phyloP scores from a whole-genome alignment of 1,140 invertebrate genomes.

The Palaemon carinicauda region DNA sequence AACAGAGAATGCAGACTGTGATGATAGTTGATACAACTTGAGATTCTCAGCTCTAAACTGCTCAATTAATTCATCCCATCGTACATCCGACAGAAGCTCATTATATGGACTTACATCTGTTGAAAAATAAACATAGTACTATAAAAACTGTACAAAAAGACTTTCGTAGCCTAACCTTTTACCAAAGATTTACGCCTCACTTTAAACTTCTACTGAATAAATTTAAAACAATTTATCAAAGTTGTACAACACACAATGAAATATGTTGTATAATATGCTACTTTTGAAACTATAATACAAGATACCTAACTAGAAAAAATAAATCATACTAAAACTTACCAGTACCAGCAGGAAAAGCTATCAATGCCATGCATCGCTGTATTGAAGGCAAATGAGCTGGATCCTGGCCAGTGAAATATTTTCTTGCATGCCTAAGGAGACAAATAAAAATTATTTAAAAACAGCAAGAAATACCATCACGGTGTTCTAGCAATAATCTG shows the following conservation, averaged over 20 bases:
- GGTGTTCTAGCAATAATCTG: not conserved
- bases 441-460: not conserved
- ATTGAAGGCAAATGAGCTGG: slow-evolving; percentile 87
- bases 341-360: slow-evolving; percentile 88
- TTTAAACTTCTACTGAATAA: no score
- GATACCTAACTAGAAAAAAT: not conserved
- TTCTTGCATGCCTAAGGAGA: slow-evolving; percentile 83
- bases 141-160: no score
- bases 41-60: slow-evolving; percentile 95
- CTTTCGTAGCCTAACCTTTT: no score
- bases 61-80: slow-evolving; percentile 85
- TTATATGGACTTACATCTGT: slow-evolving; percentile 72
- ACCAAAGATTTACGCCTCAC: no score
- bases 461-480: not conserved
- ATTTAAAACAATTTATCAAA: no score
- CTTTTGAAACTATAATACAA: not conserved
- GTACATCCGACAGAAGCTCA: slow-evolving; percentile 73
- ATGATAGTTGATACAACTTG: slow-evolving; percentile 90
- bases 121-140: not conserved
- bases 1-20: slow-evolving; percentile 90
- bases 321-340: slow-evolving; percentile 64
- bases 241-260: no score
- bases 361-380: slow-evolving; percentile 92
- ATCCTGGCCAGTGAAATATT: slow-evolving; percentile 87
- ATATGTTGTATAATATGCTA: no score